Conservation (phyloP, 2,113 vertebrate species). For the Excalfactoria chinensis region DNA sequence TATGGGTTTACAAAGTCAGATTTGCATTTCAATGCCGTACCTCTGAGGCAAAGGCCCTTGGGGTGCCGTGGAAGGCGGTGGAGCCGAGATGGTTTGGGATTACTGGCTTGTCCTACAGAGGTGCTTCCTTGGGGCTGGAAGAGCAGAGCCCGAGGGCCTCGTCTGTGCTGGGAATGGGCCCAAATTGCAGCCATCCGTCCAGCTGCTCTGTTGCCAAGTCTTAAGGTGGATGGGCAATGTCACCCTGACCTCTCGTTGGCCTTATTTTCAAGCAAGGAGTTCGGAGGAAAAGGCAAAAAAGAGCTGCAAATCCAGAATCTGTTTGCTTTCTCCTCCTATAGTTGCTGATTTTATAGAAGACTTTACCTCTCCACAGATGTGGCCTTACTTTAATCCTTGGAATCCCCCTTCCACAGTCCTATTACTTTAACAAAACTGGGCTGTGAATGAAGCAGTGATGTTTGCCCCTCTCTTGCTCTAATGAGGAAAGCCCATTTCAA, state of each 20-base stretch:
- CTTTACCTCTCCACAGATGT: not conserved
- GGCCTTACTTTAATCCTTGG: not conserved
- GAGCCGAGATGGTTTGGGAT: conserved; percentile 47
- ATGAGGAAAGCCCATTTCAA: not conserved
- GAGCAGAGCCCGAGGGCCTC: conserved; percentile 37
- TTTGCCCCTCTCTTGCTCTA: not conserved
- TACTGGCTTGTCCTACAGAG: conserved; percentile 28
- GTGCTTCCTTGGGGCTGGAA: not conserved
- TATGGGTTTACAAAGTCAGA: conserved; percentile 62
- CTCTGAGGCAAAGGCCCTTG: conserved; percentile 41
- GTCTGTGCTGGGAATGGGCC: not conserved
- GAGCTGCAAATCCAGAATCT: not conserved
- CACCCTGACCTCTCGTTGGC: not conserved
- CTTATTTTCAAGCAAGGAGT: not conserved
- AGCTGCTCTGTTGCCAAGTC: not conserved
- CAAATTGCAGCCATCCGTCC: not conserved
- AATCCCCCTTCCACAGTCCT: not conserved
- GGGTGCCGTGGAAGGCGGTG: conserved; percentile 36
- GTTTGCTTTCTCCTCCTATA: not conserved
- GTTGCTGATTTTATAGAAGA: not conserved
- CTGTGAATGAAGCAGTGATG: not conserved
- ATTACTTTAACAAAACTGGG: not conserved
- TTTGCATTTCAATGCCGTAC: conserved; percentile 67
- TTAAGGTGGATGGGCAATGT: not conserved
- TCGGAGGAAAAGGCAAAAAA: not conserved